phyloP scores from a whole-genome alignment of 1,140 invertebrate species.

The Ceratina calcarata region DNA sequence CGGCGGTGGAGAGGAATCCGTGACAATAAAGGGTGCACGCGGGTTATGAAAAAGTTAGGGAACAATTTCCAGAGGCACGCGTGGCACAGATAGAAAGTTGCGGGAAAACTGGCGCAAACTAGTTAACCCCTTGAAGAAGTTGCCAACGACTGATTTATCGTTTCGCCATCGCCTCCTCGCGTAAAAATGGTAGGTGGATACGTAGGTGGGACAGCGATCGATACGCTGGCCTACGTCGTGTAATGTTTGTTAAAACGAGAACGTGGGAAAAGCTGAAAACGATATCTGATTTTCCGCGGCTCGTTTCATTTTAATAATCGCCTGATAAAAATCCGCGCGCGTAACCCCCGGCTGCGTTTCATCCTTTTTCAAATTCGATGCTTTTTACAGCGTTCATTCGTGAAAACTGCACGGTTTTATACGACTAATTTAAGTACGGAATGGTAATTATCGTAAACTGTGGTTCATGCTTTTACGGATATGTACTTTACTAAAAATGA shows the following conservation, averaged over 20 bases:
- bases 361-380: no score
- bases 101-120: constrained; percentile 40
- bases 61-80: constrained; percentile 14
- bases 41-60: neutral
- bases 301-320: neutral
- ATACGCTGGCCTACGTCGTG: neutral
- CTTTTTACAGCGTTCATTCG: no score
- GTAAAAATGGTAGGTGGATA: constrained; percentile 3
- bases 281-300: neutral
- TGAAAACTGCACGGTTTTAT: no score
- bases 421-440: no score
- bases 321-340: neutral
- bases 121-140: constrained; percentile 27
- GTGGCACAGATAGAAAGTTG: constrained; percentile 1
- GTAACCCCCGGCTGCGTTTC: no score
- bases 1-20: neutral
- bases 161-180: neutral
- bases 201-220: neutral
- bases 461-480: no score
- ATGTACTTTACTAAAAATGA: no score
- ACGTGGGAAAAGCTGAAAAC: neutral
- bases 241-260: neutral
- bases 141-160: constrained; percentile 30
- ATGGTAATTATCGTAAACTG: no score
- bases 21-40: neutral